These are phyloP conservation scores for Leptogaster cylindrica DNA, from an alignment of 2,888 invertebrate species.

Conservation along the genomic window DNA sequence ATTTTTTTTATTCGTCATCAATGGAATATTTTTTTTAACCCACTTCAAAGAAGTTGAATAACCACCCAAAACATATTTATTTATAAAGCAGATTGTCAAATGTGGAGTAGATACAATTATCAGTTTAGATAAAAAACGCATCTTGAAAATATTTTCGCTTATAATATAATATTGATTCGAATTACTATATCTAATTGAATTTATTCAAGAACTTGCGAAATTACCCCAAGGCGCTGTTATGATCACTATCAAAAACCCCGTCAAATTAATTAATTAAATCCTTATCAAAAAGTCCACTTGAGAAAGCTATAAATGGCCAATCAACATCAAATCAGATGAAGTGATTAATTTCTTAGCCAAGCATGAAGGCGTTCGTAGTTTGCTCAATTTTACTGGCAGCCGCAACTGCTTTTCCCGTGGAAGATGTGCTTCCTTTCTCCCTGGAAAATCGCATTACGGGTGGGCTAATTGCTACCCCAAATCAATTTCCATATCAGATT, in stretches of 20 bases:
- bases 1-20: neutral
- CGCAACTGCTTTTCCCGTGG: neutral
- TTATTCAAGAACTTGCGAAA: no score
- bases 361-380: neutral
- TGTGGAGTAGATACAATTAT: no score
- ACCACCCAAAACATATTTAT: no score
- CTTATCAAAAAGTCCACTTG: neutral
- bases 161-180: no score
- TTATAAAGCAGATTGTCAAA: no score
- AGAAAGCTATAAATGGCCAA: neutral
- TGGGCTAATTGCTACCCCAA: slow-evolving; percentile 7
- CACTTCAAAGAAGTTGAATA: no score
- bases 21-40: neutral
- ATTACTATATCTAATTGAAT: no score
- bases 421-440: neutral
- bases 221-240: no score
- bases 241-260: no score
- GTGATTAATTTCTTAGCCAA: neutral
- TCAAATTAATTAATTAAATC: neutral
- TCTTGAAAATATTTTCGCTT: no score
- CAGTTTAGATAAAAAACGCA: no score
- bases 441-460: slow-evolving; percentile 11
- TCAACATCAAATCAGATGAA: neutral
- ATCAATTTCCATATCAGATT: slow-evolving; percentile 21
- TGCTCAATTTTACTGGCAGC: neutral